Conservation (phyloP, 2,113 vertebrate species). For the Paramisgurnus dabryanus region DNA sequence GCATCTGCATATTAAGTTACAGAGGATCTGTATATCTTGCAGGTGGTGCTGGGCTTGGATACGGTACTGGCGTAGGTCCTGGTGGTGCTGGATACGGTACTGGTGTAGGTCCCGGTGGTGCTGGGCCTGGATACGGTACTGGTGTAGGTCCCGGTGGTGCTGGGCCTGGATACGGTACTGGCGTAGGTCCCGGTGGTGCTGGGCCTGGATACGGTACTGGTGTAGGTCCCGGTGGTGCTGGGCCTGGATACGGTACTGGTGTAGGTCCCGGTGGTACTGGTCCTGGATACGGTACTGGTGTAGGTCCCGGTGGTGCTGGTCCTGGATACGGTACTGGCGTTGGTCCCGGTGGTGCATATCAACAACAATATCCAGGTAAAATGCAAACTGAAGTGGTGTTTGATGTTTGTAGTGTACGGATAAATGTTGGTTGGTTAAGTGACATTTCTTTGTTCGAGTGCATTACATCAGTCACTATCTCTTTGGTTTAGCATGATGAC, state of each 20-base stretch:
- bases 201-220: constrained; percentile 40
- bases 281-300: constrained; percentile 45
- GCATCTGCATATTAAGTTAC: too few relatives aligned
- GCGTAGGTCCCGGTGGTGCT: constrained; percentile 52
- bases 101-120: constrained; percentile 52
- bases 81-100: constrained; percentile 47
- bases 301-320: constrained; percentile 42
- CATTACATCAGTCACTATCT: too few relatives aligned
- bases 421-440: too few relatives aligned
- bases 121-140: constrained; percentile 38
- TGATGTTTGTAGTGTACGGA: too few relatives aligned
- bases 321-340: constrained; percentile 49
- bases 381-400: background rate
- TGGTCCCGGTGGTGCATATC: constrained; percentile 48
- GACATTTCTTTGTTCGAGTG: too few relatives aligned
- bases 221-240: constrained; percentile 52
- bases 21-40: background rate
- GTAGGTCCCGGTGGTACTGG: constrained; percentile 52
- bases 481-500: too few relatives aligned
- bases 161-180: constrained; percentile 39
- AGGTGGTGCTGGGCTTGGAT: constrained; percentile 41
- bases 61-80: constrained; percentile 48
- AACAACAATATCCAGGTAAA: constrained; percentile 49
- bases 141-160: constrained; percentile 53
- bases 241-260: constrained; percentile 39